Evolutionary conservation across 2,888 invertebrate genomes (phyloP), one percentile per base, ranked within the genome.

Genomic region (Ennomos quercinarius): DNA sequence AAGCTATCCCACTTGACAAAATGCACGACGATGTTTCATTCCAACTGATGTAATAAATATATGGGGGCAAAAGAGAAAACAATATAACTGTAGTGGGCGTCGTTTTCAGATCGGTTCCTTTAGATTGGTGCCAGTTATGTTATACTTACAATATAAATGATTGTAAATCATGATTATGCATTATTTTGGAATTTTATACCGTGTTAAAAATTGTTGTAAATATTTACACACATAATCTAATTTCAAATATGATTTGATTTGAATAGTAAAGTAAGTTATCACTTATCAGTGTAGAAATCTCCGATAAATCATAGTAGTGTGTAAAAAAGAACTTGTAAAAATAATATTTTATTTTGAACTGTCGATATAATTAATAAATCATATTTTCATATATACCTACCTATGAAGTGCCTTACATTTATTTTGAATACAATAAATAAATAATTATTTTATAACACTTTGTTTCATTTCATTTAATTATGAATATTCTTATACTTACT

Each of bases 281-380:
- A 8, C 27, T 10, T n/a, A 27, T n/a, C 17, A 17, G 3, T 43
- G 13, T 39, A 34, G n/a, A 45, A 53, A 34, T 17, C 41, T 42
- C 9, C 6, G 2, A 27, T 27, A 51, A 12, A 41, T 45, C 12
- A 27, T 5, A 27, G n/a, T n/a, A 55, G 36, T 36, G 10, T 10
- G 34, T 34, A 56, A 39, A 49, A 0, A 44, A 17, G 17, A 44
- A 46, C 6, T 13, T 17, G 38, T 42, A 38, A 36, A 37, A 51
- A 48, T 17, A 12, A 46, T 57, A 53, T 34, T 47, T 55, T 58
- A 34, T 51, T 61, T n/a, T 34, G 40, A 60, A 60, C 60, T 60
- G 60, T 60, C 55, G 46, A 51, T 51, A 50, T 48, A 49, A 35
- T 37, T 46, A 41, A 8, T 54, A 11, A 43, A 46, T 44, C 38